Evolutionary conservation across 1,140 invertebrate species (phyloP).

Genomic region (Drosophila pectinifera): DNA sequence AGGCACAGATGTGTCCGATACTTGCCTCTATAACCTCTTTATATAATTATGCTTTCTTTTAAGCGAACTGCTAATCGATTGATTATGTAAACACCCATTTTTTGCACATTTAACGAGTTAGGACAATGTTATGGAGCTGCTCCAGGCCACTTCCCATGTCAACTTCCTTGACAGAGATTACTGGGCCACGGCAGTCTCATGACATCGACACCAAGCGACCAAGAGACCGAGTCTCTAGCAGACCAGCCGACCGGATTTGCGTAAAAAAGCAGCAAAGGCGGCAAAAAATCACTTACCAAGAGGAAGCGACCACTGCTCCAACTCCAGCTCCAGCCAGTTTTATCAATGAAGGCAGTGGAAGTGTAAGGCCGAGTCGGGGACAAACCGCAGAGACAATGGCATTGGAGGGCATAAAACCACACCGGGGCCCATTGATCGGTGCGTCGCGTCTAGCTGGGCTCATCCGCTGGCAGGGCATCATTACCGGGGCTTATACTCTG

Average conservation of each 20-base stretch:
- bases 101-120: neutral
- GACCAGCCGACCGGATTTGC: slow-evolving; percentile 51
- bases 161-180: slow-evolving; percentile 38
- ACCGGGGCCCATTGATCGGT: slow-evolving; percentile 62
- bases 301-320: slow-evolving; percentile 58
- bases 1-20: too few relatives aligned
- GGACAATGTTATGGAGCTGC: neutral
- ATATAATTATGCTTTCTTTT: too few relatives aligned
- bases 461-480: slow-evolving; percentile 54
- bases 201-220: slow-evolving; percentile 45
- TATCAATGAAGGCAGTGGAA: slow-evolving; percentile 74
- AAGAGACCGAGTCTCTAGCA: slow-evolving; percentile 6
- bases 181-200: slow-evolving; percentile 61
- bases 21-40: too few relatives aligned
- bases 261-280: slow-evolving; percentile 22
- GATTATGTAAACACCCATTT: neutral
- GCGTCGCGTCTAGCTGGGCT: slow-evolving; percentile 15
- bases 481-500: slow-evolving; percentile 53
- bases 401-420: slow-evolving; percentile 63
- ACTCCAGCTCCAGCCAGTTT: slow-evolving; percentile 68
- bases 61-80: neutral
- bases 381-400: slow-evolving; percentile 58
- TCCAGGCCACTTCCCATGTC: slow-evolving; percentile 26
- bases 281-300: slow-evolving; percentile 73
- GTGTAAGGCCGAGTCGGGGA: slow-evolving; percentile 47